Evolutionary conservation across 2,797 vertebrate genomes (phyloP).

Genomic region (Pipistrellus nathusii): DNA sequence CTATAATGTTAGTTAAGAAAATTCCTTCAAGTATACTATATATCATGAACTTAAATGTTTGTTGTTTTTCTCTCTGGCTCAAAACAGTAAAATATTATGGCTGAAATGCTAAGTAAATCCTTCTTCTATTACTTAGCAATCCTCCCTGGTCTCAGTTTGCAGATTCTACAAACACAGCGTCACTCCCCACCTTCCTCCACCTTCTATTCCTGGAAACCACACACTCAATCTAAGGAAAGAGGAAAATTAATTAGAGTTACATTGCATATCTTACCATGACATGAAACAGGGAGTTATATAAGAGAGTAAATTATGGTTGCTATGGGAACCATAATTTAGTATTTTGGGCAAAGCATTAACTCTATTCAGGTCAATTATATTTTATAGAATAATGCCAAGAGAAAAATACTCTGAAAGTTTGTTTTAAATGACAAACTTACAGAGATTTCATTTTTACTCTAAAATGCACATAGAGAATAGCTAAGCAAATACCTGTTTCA

Average conservation of each 20-base stretch:
- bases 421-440: conserved; percentile 22
- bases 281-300: conserved; percentile 52
- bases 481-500: conserved; percentile 58
- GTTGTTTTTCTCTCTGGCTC: background rate
- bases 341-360: conserved; percentile 60
- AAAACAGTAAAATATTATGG: conserved; percentile 24
- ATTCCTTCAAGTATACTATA: background rate
- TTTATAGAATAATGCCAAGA: conserved; percentile 41
- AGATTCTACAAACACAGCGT: conserved; percentile 2
- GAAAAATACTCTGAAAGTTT: conserved; percentile 27
- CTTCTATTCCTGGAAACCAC: conserved; percentile 43
- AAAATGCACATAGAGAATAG: background rate
- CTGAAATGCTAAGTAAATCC: conserved; percentile 4
- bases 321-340: conserved; percentile 62
- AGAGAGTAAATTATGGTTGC: conserved; percentile 65
- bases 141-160: background rate
- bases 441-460: conserved; percentile 37
- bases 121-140: background rate
- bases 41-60: background rate
- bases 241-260: conserved; percentile 30
- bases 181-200: background rate
- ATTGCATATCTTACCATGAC: conserved; percentile 34
- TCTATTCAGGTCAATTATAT: conserved; percentile 53
- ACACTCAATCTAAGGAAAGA: conserved; percentile 22
- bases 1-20: background rate